Evolutionary conservation across 2,797 vertebrate genomes (phyloP).

Genomic region (Neosilurus hyrtlii): DNA sequence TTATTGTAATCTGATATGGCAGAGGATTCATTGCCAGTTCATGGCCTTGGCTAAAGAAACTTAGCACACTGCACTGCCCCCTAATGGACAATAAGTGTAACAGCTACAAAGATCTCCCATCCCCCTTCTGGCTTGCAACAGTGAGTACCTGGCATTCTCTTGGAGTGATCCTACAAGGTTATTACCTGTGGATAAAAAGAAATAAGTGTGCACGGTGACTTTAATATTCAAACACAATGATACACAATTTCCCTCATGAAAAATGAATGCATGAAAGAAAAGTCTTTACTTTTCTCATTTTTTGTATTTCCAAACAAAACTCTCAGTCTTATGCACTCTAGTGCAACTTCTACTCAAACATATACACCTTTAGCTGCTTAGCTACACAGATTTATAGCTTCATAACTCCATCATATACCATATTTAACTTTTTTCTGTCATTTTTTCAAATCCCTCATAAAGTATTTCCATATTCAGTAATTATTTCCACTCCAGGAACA

Average conservation of each 20-base stretch:
- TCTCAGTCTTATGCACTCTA: not conserved
- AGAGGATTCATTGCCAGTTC: conserved; percentile 44
- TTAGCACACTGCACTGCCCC: conserved; percentile 59
- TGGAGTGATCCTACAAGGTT: not conserved
- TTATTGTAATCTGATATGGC: conserved; percentile 52
- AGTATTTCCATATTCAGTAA: conserved; percentile 30
- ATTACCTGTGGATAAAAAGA: conserved; percentile 12
- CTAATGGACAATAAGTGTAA: conserved; percentile 43
- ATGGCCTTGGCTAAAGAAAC: conserved; percentile 47
- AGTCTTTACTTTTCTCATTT: not conserved
- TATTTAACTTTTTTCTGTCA: conserved; percentile 18
- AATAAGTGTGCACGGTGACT: not conserved
- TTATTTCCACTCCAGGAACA: conserved; percentile 29
- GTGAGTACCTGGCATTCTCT: not conserved
- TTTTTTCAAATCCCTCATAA: conserved; percentile 27
- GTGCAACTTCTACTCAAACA: not conserved
- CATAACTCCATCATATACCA: not conserved
- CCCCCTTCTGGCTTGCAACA: conserved; percentile 41
- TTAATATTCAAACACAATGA: conserved; percentile 3
- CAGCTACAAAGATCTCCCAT: conserved; percentile 50
- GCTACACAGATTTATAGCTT: not conserved
- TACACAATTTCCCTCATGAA: not conserved
- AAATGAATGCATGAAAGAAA: not conserved
- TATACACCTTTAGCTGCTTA: not conserved
- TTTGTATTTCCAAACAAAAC: not conserved